Evolutionary conservation across 2,797 vertebrate genomes (phyloP).

Genomic region (Pantherophis alleghaniensis): DNA sequence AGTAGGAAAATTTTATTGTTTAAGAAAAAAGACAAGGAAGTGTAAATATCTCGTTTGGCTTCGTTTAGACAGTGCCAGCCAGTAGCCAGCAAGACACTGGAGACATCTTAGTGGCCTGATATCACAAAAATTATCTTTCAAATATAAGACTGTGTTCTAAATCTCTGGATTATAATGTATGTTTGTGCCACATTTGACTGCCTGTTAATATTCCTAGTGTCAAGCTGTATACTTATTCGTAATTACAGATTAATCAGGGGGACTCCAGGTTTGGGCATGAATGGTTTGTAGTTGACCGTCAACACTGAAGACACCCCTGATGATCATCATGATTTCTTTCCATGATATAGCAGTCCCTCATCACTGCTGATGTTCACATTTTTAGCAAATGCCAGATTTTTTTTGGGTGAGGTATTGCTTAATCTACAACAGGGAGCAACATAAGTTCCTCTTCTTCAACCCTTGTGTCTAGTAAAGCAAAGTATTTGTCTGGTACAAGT

Average conservation of each 20-base stretch:
- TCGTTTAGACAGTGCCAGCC: background rate
- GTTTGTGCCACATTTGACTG: background rate
- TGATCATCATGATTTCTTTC: background rate
- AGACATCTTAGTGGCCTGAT: background rate
- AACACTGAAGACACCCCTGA: background rate
- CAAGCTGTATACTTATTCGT: background rate
- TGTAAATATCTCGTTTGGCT: background rate
- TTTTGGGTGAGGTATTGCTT: constrained; percentile 35
- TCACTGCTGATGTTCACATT: constrained; percentile 55
- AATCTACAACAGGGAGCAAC: constrained; percentile 39
- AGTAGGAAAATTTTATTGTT: background rate
- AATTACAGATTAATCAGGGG: background rate
- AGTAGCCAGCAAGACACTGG: background rate
- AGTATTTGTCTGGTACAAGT: constrained; percentile 36
- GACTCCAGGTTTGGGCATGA: background rate
- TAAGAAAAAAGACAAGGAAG: background rate
- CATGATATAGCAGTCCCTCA: constrained; percentile 19
- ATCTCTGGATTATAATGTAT: background rate
- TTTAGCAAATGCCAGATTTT: constrained; percentile 26
- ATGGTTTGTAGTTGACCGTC: background rate
- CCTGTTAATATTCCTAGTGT: background rate
- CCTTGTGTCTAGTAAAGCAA: constrained; percentile 27
- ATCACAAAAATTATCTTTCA: background rate
- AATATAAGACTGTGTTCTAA: background rate
- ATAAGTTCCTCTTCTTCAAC: constrained; percentile 61